These are phyloP conservation scores for Malurus cyaneus DNA, from an alignment of 2,113 vertebrate genomes.

Conservation along the genomic window DNA sequence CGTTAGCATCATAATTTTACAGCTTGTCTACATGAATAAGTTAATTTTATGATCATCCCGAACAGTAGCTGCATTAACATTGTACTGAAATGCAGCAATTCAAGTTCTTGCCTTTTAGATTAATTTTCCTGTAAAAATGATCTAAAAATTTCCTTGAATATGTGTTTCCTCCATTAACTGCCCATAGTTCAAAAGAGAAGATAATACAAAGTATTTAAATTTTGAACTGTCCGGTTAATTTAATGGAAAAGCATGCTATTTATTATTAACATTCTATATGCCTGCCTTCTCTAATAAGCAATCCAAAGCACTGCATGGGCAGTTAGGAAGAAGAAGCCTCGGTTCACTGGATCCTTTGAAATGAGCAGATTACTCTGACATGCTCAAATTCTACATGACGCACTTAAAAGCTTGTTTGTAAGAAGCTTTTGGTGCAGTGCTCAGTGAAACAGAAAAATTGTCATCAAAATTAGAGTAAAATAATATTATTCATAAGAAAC, in stretches of 20 bases:
- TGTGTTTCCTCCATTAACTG: conserved; percentile 35
- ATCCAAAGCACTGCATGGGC: conserved; percentile 24
- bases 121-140: conserved; percentile 46
- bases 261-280: conserved; percentile 53
- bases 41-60: conserved; percentile 10
- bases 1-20: neutral
- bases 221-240: conserved; percentile 35
- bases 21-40: conserved; percentile 29
- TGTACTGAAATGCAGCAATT: conserved; percentile 40
- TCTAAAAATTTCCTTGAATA: conserved; percentile 53
- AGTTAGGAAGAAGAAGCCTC: neutral
- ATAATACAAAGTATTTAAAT: conserved; percentile 22
- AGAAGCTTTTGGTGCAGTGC: neutral
- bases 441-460: conserved; percentile 15
- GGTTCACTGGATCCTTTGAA: neutral
- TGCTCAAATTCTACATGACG: conserved; percentile 16
- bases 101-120: conserved; percentile 28
- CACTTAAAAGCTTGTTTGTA: conserved; percentile 31
- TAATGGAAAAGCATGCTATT: conserved; percentile 17
- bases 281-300: conserved; percentile 52
- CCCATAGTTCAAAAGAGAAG: conserved; percentile 14
- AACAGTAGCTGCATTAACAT: conserved; percentile 34
- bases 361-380: conserved; percentile 20
- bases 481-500: neutral
- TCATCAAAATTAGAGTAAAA: conserved; percentile 9